Conservation (phyloP, 2,888 invertebrate species). For the Agriopis marginaria region DNA sequence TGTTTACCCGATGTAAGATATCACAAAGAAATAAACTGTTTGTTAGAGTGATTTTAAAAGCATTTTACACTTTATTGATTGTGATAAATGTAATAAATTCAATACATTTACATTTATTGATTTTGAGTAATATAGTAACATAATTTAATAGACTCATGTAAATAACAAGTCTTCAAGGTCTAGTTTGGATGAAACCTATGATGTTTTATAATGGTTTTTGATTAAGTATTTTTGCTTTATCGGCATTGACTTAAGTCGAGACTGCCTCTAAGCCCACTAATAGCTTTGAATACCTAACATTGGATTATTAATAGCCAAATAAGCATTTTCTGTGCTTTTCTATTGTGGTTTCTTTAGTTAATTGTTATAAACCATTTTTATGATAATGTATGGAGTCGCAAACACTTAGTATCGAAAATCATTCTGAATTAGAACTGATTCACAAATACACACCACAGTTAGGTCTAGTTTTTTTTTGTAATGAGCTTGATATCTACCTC, state of each 20-base stretch:
- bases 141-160: not conserved
- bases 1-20: slow-evolving; percentile 87
- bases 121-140: slow-evolving; percentile 16
- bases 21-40: not conserved
- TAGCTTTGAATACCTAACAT: slow-evolving; percentile 9
- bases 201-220: slow-evolving; percentile 16
- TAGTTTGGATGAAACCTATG: slow-evolving; percentile 13
- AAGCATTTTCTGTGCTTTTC: not conserved
- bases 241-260: not conserved
- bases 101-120: slow-evolving; percentile 26
- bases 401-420: no score
- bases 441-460: not conserved
- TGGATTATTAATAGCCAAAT: not conserved
- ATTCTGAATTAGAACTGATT: not conserved
- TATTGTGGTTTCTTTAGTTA: not conserved
- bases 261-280: slow-evolving; percentile 19
- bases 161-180: slow-evolving; percentile 18
- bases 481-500: no score
- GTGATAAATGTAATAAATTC: slow-evolving; percentile 29
- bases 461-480: no score
- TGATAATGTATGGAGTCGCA: not conserved
- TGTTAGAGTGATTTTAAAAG: slow-evolving; percentile 18
- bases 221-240: slow-evolving; percentile 1
- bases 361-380: not conserved
- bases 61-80: slow-evolving; percentile 12